These are phyloP conservation scores for Atractosteus spatula DNA, from an alignment of 2,113 vertebrate genomes.

Conservation along the genomic window DNA sequence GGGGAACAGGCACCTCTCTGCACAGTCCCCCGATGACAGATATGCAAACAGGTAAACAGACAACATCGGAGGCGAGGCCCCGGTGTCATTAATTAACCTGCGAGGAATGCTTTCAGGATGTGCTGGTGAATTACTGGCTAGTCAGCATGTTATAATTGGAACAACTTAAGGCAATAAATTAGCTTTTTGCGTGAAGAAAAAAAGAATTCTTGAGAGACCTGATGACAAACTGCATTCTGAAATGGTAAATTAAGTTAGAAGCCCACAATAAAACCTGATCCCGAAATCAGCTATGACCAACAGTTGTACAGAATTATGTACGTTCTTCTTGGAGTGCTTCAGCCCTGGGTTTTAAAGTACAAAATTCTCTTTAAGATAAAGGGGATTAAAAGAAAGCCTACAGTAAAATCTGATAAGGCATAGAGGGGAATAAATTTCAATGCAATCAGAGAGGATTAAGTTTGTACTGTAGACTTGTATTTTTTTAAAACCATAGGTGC, in stretches of 20 bases:
- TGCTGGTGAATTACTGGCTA: not conserved
- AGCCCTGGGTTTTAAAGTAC: too few species aligned
- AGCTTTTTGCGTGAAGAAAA: not conserved
- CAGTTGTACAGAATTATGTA: too few species aligned
- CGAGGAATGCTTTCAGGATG: not conserved
- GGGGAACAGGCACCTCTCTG: not conserved
- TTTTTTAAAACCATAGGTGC: too few species aligned
- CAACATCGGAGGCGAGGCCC: not conserved
- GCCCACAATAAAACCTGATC: too few species aligned
- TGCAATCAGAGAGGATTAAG: too few species aligned
- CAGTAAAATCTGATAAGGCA: too few species aligned
- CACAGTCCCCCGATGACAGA: not conserved
- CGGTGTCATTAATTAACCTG: slow-evolving; percentile 7
- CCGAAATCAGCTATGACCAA: too few species aligned
- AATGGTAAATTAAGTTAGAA: not conserved
- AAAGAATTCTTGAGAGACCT: not conserved
- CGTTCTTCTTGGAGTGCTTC: too few species aligned
- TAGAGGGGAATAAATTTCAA: not conserved
- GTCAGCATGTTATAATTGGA: slow-evolving; percentile 14
- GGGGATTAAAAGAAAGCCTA: too few species aligned
- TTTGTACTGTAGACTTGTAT: too few species aligned
- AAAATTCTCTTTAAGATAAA: too few species aligned
- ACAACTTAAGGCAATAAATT: slow-evolving; percentile 14
- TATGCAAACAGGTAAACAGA: slow-evolving; percentile 9
- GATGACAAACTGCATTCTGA: not conserved